Evolutionary conservation across 2,888 invertebrate genomes (phyloP).

Genomic region (Dichetophora obliterata): DNA sequence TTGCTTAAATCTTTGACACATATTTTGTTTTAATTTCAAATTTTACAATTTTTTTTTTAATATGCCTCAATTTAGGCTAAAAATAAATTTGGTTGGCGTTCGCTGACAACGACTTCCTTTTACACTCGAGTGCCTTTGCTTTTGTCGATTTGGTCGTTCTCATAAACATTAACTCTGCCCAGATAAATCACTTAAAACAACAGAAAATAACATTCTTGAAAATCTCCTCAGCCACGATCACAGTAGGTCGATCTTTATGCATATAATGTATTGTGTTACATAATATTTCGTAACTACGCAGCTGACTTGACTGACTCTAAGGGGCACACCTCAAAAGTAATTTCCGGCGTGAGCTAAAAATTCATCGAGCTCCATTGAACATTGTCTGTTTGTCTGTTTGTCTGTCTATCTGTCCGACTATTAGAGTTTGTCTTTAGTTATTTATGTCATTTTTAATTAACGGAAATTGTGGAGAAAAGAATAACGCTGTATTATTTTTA

Average conservation of each 20-base stretch:
- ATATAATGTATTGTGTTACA: not conserved
- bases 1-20: too few species aligned
- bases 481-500: not conserved
- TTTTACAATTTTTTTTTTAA: too few species aligned
- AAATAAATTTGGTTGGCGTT: too few species aligned
- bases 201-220: too few species aligned
- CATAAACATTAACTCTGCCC: too few species aligned
- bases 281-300: not conserved
- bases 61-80: too few species aligned
- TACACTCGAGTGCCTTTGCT: too few species aligned
- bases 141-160: too few species aligned
- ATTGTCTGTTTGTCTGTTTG: constrained; percentile 11
- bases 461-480: constrained; percentile 54
- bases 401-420: not conserved
- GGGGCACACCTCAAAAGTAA: constrained; percentile 62
- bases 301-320: constrained; percentile 36
- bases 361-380: constrained; percentile 61
- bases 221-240: not conserved
- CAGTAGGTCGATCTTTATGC: constrained; percentile 9
- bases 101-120: too few species aligned
- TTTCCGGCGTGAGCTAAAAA: constrained; percentile 67
- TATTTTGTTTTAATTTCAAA: too few species aligned
- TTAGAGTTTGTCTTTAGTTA: constrained; percentile 1
- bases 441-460: constrained; percentile 63
- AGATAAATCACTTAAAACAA: too few species aligned